Conservation (phyloP, 2,797 vertebrate genomes). For the Atherinosoma microstoma region DNA sequence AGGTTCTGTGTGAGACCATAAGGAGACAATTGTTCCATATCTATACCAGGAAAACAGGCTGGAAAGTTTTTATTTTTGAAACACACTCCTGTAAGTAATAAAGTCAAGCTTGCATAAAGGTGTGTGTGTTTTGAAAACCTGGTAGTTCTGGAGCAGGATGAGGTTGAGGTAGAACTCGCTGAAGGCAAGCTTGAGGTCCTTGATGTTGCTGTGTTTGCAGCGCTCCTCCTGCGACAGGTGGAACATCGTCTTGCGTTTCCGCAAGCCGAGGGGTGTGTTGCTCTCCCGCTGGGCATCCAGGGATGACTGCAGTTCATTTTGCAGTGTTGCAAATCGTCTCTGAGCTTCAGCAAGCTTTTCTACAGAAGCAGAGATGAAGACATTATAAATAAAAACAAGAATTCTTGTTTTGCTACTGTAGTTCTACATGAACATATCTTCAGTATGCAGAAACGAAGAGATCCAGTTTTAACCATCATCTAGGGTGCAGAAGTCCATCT, state of each 20-base stretch:
- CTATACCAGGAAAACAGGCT: not conserved
- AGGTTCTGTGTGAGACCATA: slow-evolving; percentile 85
- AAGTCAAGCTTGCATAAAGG: not conserved
- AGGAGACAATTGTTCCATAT: not conserved
- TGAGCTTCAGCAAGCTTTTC: slow-evolving; percentile 98
- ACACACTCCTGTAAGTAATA: not conserved
- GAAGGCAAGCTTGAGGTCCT: slow-evolving; percentile 96
- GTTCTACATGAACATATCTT: not conserved
- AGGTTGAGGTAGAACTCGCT: slow-evolving; percentile 98
- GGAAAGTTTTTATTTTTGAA: not conserved
- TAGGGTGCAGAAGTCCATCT: too few species aligned
- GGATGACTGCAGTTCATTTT: slow-evolving; percentile 95
- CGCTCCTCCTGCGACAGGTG: slow-evolving; percentile 94
- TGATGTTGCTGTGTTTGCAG: slow-evolving; percentile 94
- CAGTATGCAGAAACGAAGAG: not conserved
- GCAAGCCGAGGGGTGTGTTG: slow-evolving; percentile 85
- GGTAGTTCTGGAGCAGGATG: slow-evolving; percentile 95
- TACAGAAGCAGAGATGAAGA: slow-evolving; percentile 50
- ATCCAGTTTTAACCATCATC: not conserved
- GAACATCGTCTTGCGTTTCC: slow-evolving; percentile 91
- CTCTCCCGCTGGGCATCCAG: slow-evolving; percentile 94
- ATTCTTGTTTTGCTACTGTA: not conserved
- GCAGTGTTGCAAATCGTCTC: slow-evolving; percentile 93
- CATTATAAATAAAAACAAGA: not conserved
- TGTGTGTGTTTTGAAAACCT: slow-evolving; percentile 75